A percentile compares a stretch with the other conserved stretches of the same genome.
phyloP scores from a whole-genome alignment of 2,797 vertebrate species.

The Erpetoichthys calabaricus region DNA sequence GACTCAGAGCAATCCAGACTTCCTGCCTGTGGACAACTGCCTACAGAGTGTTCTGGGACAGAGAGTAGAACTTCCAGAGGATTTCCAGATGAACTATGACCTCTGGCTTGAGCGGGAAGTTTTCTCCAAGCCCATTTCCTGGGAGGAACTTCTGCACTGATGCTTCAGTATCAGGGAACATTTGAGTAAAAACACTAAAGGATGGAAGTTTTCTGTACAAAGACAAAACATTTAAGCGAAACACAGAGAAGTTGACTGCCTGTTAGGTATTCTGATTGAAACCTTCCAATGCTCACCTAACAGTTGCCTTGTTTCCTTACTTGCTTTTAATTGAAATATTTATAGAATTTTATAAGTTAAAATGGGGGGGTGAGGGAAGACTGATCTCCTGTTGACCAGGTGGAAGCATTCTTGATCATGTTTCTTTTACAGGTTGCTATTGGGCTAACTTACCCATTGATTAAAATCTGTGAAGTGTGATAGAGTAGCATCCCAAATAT shows the following conservation, averaged over 20 bases:
- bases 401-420: too few relatives aligned
- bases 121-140: slow-evolving; percentile 69
- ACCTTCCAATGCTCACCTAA: slow-evolving; percentile 4
- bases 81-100: slow-evolving; percentile 75
- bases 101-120: slow-evolving; percentile 76
- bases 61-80: slow-evolving; percentile 59
- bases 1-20: slow-evolving; percentile 57
- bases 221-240: background rate
- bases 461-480: too few relatives aligned
- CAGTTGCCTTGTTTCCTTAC: slow-evolving; percentile 4
- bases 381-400: too few relatives aligned
- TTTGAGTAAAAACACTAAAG: background rate
- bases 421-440: too few relatives aligned
- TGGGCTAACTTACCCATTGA: too few relatives aligned
- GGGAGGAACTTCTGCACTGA: slow-evolving; percentile 71
- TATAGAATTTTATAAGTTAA: too few relatives aligned
- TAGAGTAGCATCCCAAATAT: too few relatives aligned
- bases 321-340: too few relatives aligned
- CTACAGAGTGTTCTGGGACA: slow-evolving; percentile 72
- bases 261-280: slow-evolving; percentile 11
- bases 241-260: background rate
- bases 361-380: too few relatives aligned
- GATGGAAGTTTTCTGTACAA: background rate
- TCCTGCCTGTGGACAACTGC: slow-evolving; percentile 69
- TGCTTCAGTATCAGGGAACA: background rate